Evolutionary conservation across 2,113 vertebrate species (phyloP).

Genomic region (Cyphomyrus plagiostoma): DNA sequence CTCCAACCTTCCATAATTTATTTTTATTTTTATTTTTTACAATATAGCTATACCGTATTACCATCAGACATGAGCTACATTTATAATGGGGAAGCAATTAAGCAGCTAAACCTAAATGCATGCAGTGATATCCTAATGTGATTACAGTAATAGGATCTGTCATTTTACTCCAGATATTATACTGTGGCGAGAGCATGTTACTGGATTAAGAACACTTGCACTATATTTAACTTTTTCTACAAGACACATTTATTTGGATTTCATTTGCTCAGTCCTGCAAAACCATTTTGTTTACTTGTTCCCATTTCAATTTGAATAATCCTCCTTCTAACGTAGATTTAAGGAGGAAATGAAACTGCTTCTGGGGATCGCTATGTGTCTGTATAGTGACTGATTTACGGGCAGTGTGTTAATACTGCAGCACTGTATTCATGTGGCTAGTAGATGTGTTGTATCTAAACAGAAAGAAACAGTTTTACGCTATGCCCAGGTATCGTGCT

Average conservation of each 20-base stretch:
- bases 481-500: neutral
- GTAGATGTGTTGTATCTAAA: neutral
- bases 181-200: conserved; percentile 17
- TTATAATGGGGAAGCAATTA: conserved; percentile 28
- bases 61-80: conserved; percentile 14
- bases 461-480: neutral
- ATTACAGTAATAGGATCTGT: conserved; percentile 32
- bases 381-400: neutral
- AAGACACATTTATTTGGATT: conserved; percentile 12
- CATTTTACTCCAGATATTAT: conserved; percentile 30
- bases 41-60: neutral
- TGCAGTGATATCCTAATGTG: conserved; percentile 25
- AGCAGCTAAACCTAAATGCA: conserved; percentile 28
- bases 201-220: conserved; percentile 26
- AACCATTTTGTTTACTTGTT: conserved; percentile 21
- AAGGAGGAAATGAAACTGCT: conserved; percentile 1
- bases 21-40: neutral
- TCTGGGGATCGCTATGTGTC: neutral
- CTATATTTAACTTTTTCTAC: conserved; percentile 15
- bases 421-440: neutral
- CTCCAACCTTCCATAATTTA: neutral
- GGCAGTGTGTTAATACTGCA: neutral
- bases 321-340: neutral
- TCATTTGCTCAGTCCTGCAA: conserved; percentile 12
- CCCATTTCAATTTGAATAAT: conserved; percentile 18